phyloP scores from a whole-genome alignment of 2,888 invertebrate species.

The Epinotia ramella region DNA sequence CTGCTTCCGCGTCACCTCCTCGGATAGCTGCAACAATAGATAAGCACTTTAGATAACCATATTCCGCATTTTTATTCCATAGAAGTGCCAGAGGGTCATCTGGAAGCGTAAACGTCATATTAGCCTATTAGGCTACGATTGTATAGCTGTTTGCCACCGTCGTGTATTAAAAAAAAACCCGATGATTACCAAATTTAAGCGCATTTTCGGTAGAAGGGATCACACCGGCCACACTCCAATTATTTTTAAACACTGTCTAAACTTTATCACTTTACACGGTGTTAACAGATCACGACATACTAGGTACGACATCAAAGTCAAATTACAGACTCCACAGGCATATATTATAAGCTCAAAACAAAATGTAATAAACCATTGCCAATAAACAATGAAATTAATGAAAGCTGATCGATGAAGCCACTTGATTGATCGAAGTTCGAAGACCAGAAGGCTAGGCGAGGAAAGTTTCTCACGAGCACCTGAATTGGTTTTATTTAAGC shows the following conservation, averaged over 20 bases:
- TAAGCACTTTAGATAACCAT: background rate
- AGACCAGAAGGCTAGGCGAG: constrained; percentile 43
- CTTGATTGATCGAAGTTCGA: constrained; percentile 44
- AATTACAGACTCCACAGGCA: background rate
- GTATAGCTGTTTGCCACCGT: too few species aligned
- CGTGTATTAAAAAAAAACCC: too few species aligned
- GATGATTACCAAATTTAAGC: background rate
- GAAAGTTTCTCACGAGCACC: constrained; percentile 58
- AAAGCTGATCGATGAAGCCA: constrained; percentile 41
- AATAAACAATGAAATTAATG: constrained; percentile 44
- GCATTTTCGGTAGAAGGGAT: too few species aligned
- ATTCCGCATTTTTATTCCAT: background rate
- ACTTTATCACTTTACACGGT: too few species aligned
- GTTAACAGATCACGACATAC: too few species aligned
- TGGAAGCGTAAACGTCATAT: too few species aligned
- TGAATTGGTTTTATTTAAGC: constrained; percentile 38
- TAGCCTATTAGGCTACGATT: too few species aligned
- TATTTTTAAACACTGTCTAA: too few species aligned
- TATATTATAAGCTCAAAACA: constrained; percentile 9
- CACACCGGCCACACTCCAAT: too few species aligned
- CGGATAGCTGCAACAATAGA: constrained; percentile 89
- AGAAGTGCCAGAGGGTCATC: background rate
- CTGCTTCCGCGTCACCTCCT: constrained; percentile 94
- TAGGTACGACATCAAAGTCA: too few species aligned
- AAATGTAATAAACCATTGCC: constrained; percentile 33